Evolutionary conservation across 2,797 vertebrate species (phyloP).

Genomic region (Enteromius radiatus): DNA sequence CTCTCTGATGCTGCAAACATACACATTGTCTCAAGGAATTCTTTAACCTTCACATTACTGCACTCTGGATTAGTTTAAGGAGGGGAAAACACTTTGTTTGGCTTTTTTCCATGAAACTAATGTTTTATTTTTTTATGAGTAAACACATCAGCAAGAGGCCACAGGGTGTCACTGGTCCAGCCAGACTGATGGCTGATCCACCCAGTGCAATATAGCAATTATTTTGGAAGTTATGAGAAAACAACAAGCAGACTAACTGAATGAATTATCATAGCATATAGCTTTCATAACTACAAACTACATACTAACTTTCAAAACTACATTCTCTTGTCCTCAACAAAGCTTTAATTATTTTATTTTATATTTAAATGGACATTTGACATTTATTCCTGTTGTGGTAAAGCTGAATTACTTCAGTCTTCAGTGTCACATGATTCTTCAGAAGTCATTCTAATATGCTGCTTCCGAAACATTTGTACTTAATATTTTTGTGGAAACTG

Average conservation of each 20-base stretch:
- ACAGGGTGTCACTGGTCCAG: conserved; percentile 4
- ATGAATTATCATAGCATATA: background rate
- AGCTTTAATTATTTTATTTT: background rate
- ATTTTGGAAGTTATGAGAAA: conserved; percentile 11
- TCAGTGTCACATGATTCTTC: background rate
- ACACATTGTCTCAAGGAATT: conserved; percentile 39
- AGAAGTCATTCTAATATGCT: background rate
- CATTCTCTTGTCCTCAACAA: background rate
- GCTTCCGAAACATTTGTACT: background rate
- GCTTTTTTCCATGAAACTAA: conserved; percentile 1
- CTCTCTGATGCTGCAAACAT: conserved; percentile 57
- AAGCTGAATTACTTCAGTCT: background rate
- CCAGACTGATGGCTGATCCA: background rate
- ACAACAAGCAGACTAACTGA: background rate
- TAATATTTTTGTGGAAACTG: background rate
- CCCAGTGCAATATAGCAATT: conserved; percentile 10
- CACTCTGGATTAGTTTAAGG: conserved; percentile 16
- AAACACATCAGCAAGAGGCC: conserved; percentile 1
- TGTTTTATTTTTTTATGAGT: background rate
- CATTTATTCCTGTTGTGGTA: background rate
- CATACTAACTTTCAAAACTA: background rate
- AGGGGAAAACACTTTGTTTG: background rate
- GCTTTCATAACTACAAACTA: background rate
- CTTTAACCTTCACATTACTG: conserved; percentile 40
- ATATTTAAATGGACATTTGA: background rate